Percentiles rank a stretch among this genome's conserved stretches.
phyloP scores from a whole-genome alignment of 2,888 invertebrate species.

The Cantharis rufa region DNA sequence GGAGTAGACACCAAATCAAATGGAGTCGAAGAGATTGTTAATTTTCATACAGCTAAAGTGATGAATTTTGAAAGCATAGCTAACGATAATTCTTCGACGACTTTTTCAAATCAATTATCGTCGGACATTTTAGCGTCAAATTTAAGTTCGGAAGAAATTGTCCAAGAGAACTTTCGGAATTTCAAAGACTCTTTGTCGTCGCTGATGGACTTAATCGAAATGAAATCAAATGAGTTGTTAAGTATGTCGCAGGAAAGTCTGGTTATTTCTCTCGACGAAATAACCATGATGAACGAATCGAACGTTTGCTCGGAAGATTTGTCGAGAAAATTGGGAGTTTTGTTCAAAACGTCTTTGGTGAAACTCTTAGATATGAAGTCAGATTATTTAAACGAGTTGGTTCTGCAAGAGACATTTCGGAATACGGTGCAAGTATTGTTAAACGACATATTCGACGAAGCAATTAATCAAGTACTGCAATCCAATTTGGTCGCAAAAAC shows the following conservation, averaged over 20 bases:
- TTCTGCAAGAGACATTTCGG: background rate
- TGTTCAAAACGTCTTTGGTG: background rate
- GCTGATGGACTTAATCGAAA: background rate
- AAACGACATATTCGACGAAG: background rate
- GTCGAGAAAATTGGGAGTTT: background rate
- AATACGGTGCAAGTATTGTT: background rate
- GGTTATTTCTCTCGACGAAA: background rate
- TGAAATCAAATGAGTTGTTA: background rate
- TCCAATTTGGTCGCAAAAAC: background rate
- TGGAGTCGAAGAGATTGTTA: background rate
- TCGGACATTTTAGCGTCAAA: background rate
- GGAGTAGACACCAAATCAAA: background rate
- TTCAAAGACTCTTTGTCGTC: background rate
- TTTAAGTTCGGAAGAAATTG: background rate
- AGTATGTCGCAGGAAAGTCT: background rate
- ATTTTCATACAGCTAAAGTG: background rate
- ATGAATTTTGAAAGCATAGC: background rate
- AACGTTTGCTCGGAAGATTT: background rate
- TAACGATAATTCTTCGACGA: background rate
- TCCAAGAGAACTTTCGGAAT: background rate
- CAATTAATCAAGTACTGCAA: background rate
- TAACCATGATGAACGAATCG: background rate
- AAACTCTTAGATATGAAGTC: background rate
- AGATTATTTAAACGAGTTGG: background rate
- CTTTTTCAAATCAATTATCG: background rate